A percentile compares a stretch with the other conserved stretches of the same genome.
phyloP scores from a whole-genome alignment of 2,888 invertebrate species.

The Creontiades dilutus region DNA sequence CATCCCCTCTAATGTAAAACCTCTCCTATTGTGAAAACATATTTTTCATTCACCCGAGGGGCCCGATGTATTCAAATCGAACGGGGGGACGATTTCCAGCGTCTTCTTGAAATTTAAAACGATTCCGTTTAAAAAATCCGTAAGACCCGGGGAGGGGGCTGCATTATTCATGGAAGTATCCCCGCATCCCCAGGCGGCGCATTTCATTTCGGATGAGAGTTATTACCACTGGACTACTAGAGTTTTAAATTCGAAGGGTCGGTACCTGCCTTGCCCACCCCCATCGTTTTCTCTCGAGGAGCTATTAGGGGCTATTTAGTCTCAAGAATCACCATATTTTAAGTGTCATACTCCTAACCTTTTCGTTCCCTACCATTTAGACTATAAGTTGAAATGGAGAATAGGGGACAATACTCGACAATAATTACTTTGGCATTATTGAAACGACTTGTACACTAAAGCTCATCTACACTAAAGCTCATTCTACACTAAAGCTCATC shows the following conservation, averaged over 20 bases:
- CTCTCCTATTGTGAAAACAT: not conserved
- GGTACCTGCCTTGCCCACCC: not conserved
- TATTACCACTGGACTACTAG: conserved; percentile 47
- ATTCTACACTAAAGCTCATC: no score
- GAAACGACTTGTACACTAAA: no score
- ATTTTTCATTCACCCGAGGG: not conserved
- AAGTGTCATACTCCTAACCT: not conserved
- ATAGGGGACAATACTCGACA: not conserved
- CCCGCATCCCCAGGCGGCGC: conserved; percentile 29
- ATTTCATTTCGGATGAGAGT: conserved; percentile 54
- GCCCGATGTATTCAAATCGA: conserved; percentile 58
- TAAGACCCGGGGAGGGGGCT: not conserved
- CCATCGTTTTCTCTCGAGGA: not conserved
- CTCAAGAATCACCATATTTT: not conserved
- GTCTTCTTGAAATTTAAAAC: conserved; percentile 63
- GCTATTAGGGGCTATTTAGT: conserved; percentile 7
- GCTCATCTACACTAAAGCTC: no score
- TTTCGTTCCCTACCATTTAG: not conserved
- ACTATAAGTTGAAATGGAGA: not conserved
- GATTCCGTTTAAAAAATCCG: conserved; percentile 53
- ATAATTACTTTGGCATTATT: not conserved
- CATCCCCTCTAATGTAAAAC: conserved; percentile 15
- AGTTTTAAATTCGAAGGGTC: not conserved
- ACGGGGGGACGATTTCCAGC: conserved; percentile 43
- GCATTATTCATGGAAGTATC: conserved; percentile 49